Evolutionary conservation across 2,888 invertebrate species (phyloP), one percentile per base, ranked within the genome.

Genomic region (Bursaphelenchus okinawaensis): DNA sequence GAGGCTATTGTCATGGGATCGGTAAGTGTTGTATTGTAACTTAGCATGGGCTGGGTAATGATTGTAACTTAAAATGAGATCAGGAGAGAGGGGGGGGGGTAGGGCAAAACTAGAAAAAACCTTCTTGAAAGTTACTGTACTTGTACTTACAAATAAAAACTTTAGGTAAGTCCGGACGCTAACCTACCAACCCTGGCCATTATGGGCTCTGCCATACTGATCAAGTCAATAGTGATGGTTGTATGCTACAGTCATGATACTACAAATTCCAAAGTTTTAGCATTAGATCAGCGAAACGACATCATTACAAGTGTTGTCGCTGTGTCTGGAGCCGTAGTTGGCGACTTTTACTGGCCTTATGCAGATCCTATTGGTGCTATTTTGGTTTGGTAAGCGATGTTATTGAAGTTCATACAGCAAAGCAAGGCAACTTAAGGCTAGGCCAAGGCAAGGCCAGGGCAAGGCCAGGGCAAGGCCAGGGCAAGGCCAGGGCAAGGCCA

Each of bases 231-330:
- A 16, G 64, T 81, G 7, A 71, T 77, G 67, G 51, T 80, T 1
- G 60, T 77, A 4, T 83, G 82, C 58, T 75, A 71, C 51, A 68
- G 67, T 29, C 69, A 77, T 22, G 78, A 75, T 7, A 68, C 79
- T 4, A 55, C 56, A 24, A 66, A 57, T 31, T 60, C 50, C 62
- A 67, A 20, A 67, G 71, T 76, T 9, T 72, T 86, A 23, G 83
- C 84, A 1, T 83, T 83, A 73, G 86, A 86, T 70, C 85, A 85
- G 75, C 71, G 85, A 8, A 86, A 86, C 71, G 86, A 86, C 68
- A 82, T 85, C n/a, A 66, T 85, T 50, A 86, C 85, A 7, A 85
- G 85, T 65, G 62, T 80, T 19, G 81, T 83, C 0, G 86, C 86
- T 4, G 74, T 86, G 9, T 67, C 80, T 16, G 84, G 84, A 68